Percentiles rank a stretch among this genome's conserved stretches.
phyloP scores from a whole-genome alignment of 1,140 invertebrate genomes.

The Ladona fulva region DNA sequence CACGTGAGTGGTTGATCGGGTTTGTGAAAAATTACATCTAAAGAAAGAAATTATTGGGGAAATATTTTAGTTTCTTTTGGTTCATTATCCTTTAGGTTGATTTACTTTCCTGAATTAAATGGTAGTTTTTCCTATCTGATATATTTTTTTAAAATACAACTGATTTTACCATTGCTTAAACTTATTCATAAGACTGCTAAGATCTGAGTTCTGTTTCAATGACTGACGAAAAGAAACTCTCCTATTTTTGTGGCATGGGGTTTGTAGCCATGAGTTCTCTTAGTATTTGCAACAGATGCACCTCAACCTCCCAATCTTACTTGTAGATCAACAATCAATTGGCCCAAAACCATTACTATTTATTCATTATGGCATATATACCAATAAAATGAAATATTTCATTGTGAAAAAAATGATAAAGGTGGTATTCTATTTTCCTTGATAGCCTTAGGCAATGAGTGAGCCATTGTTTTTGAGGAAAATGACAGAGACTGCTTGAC shows the following conservation, averaged over 20 bases:
- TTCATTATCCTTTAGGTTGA: too few species aligned
- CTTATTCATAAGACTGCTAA: too few species aligned
- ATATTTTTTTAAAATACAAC: too few species aligned
- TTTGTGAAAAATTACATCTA: not conserved
- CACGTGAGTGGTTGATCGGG: not conserved
- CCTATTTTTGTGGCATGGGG: too few species aligned
- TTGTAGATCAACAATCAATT: not conserved
- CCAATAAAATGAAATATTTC: not conserved
- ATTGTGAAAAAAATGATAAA: not conserved
- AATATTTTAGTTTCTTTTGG: not conserved
- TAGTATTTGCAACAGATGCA: not conserved
- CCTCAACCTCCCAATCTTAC: slow-evolving; percentile 7
- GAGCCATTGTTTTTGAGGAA: not conserved
- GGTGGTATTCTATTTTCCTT: slow-evolving; percentile 1
- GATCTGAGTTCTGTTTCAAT: too few species aligned
- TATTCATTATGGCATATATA: slow-evolving; percentile 4
- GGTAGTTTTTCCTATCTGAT: too few species aligned
- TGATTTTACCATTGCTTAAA: too few species aligned
- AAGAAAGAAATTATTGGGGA: not conserved
- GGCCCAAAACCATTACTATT: not conserved
- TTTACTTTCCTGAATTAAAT: too few species aligned
- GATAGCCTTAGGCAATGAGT: not conserved
- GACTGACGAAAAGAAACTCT: too few species aligned
- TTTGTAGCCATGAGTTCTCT: too few species aligned
- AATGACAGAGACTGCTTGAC: slow-evolving; percentile 8